Evolutionary conservation across 2,797 vertebrate species (phyloP).

Genomic region (Phrynocephalus vlangalii): DNA sequence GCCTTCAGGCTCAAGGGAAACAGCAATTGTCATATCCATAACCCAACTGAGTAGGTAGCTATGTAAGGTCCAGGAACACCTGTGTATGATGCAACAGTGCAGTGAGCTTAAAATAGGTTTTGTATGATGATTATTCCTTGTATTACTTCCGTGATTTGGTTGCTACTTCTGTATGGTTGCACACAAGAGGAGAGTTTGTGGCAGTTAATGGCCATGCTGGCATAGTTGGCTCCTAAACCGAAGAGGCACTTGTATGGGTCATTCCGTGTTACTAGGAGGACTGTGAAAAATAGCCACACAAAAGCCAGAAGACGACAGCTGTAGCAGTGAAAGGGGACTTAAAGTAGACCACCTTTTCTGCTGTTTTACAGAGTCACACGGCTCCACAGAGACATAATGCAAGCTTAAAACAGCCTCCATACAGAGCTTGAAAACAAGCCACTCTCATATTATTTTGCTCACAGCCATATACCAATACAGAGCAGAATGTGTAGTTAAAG

Average conservation of each 20-base stretch:
- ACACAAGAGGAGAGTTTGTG: not conserved
- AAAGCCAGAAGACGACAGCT: not conserved
- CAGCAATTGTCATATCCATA: constrained; percentile 2
- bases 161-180: not conserved
- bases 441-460: not conserved
- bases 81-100: not conserved
- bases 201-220: not conserved
- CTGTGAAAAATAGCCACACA: not conserved
- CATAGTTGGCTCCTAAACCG: not conserved
- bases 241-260: not conserved
- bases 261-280: not conserved
- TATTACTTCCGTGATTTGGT: not conserved
- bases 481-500: not conserved
- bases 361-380: not conserved
- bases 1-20: not conserved
- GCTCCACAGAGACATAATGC: not conserved
- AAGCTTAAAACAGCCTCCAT: constrained; percentile 6
- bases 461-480: not conserved
- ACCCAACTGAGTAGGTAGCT: not conserved
- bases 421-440: not conserved
- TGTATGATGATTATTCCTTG: not conserved
- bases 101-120: not conserved
- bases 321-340: not conserved
- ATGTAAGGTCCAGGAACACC: not conserved
- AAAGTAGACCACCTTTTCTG: not conserved